These are phyloP conservation scores for Dicentrarchus labrax DNA, from an alignment of 2,113 vertebrate genomes.

Conservation along the genomic window DNA sequence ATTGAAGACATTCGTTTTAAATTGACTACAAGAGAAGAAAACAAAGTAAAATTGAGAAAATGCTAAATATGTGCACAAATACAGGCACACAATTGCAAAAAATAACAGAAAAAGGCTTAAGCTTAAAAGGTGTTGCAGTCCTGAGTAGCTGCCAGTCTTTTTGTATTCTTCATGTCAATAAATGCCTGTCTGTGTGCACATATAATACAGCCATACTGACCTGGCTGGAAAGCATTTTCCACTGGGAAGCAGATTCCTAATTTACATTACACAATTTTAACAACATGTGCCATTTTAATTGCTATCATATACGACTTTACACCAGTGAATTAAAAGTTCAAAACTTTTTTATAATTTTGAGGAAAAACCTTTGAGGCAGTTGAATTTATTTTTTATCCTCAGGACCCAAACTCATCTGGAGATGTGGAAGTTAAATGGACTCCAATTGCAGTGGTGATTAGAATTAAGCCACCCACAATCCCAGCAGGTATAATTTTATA, in stretches of 20 bases:
- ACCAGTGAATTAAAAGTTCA: background rate
- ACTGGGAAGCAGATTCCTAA: background rate
- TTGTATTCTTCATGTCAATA: background rate
- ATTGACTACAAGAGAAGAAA: background rate
- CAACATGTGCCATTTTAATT: background rate
- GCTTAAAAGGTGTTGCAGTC: background rate
- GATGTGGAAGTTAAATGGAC: constrained; percentile 77
- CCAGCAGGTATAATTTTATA: constrained; percentile 79
- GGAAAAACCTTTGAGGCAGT: background rate
- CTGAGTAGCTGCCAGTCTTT: background rate
- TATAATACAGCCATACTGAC: too few species aligned
- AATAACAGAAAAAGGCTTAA: background rate
- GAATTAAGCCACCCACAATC: constrained; percentile 84
- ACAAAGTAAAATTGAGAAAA: background rate
- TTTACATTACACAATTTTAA: too few species aligned
- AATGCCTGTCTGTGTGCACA: background rate
- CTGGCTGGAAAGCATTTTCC: background rate
- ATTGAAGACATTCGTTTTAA: background rate
- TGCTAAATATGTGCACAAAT: background rate
- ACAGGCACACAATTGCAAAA: background rate
- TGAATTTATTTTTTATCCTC: constrained; percentile 3
- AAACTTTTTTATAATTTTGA: background rate
- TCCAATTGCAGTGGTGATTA: constrained; percentile 79
- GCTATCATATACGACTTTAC: too few species aligned
- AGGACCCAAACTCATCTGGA: constrained; percentile 55